Evolutionary conservation across 2,797 vertebrate genomes (phyloP).

Genomic region (Neosilurus hyrtlii): DNA sequence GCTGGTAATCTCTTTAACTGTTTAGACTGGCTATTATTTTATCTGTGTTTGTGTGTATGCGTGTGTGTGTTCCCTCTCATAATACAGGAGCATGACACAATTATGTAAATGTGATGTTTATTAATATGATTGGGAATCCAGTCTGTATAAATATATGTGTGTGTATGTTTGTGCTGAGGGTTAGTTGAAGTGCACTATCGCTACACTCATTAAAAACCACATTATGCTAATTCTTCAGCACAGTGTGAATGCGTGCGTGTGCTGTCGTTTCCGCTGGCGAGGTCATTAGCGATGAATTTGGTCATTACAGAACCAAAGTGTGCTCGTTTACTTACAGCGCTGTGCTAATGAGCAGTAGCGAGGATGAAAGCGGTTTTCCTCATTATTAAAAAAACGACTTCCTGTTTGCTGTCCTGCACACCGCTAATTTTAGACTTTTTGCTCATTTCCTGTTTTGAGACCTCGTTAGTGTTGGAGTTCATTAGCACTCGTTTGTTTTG

Average conservation of each 20-base stretch:
- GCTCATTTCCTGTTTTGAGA: slow-evolving; percentile 19
- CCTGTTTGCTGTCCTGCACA: not conserved
- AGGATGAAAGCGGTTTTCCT: not conserved
- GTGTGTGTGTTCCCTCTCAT: not conserved
- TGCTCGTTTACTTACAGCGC: slow-evolving; percentile 9
- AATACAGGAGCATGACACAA: not conserved
- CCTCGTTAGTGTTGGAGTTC: slow-evolving; percentile 17
- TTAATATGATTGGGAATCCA: slow-evolving; percentile 14
- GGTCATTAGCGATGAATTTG: slow-evolving; percentile 35
- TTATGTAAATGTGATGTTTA: slow-evolving; percentile 54
- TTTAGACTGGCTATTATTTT: not conserved
- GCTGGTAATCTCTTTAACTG: not conserved
- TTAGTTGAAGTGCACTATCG: slow-evolving; percentile 1
- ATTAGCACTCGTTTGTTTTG: slow-evolving; percentile 21
- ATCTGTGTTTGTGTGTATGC: too few species aligned
- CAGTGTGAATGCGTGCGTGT: not conserved
- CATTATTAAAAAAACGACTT: slow-evolving; percentile 15
- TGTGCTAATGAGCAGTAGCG: slow-evolving; percentile 26
- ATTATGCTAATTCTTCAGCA: slow-evolving; percentile 17
- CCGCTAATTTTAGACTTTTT: slow-evolving; percentile 18
- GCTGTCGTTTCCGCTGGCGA: slow-evolving; percentile 21
- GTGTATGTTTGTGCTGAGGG: not conserved
- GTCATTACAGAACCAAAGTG: slow-evolving; percentile 14
- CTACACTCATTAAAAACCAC: slow-evolving; percentile 22
- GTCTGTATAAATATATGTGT: not conserved